Evolutionary conservation across 2,888 invertebrate species (phyloP), one percentile per base, ranked within the genome.

Genomic region (Melanostoma scalare): DNA sequence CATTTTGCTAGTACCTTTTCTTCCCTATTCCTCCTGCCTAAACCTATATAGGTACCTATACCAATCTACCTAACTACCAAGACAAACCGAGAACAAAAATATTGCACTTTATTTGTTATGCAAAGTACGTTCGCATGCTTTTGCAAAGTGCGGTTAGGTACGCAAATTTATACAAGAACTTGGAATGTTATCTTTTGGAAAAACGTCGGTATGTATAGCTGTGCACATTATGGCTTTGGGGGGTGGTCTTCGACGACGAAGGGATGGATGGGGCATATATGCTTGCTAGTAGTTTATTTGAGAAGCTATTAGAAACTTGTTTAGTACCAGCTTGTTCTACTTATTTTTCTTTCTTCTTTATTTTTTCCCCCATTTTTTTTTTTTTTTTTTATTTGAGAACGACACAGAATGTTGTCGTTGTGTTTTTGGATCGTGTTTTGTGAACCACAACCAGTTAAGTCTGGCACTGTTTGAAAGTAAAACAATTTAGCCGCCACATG

Each of bases 91-190:
- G 48, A 63, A 63, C 36, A 63, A 63, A 50, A 38, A 63, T 50
- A 63, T 63, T 63, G 63, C 50, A 63, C 63, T 50, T 63, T 63
- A 50, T 63, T 63, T 63, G 63, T 8, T 50, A 50, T 48, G 48
- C 50, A 38, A 31, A 50, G 63, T 38, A 50, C 38, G 9, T 63
- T 63, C 50, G 48, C 48, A 48, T 63, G 50, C 38, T 38, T 63
- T 50, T 63, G 30, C 38, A 38, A 31, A 31, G 50, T 63, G 63
- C 9, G 35, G 50, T 63, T 50, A 4, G 36, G 48, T 35, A 44
- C 31, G 6, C 63, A 63, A 63, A 50, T 63, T 50, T 63, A 50
- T 50, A 48, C 48, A 36, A 61, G 61, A 61, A 48, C 31, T 63
- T 38, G 31, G 48, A 61, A 38, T 38, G 20, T 50, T 50, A 30